These are phyloP conservation scores for Meliscaeva auricollis DNA, from an alignment of 2,888 invertebrate species.

Conservation along the genomic window DNA sequence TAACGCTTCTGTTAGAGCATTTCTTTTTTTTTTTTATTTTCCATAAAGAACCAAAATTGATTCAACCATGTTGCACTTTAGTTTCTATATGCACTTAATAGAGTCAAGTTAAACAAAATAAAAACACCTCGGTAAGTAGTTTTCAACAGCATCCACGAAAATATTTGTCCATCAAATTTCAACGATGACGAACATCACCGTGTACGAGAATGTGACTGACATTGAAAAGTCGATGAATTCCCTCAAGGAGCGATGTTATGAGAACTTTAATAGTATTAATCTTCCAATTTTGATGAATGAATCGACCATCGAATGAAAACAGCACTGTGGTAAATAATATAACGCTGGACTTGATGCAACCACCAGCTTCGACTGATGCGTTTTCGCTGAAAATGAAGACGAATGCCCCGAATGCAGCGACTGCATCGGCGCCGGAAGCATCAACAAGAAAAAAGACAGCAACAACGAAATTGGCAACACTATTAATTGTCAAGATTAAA, in stretches of 20 bases:
- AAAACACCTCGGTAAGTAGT: no score
- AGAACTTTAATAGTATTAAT: slow-evolving; percentile 80
- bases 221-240: slow-evolving; percentile 51
- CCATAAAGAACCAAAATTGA: no score
- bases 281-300: slow-evolving; percentile 77
- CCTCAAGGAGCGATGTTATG: slow-evolving; percentile 80
- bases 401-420: neutral
- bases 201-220: slow-evolving; percentile 81
- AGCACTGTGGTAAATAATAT: slow-evolving; percentile 82
- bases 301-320: slow-evolving; percentile 53
- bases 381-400: slow-evolving; percentile 68
- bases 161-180: slow-evolving; percentile 31
- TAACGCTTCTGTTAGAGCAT: no score
- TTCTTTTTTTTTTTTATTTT: no score
- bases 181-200: slow-evolving; percentile 78
- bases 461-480: slow-evolving; percentile 35
- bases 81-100: no score
- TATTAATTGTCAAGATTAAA: slow-evolving; percentile 31
- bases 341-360: slow-evolving; percentile 83
- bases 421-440: no score
- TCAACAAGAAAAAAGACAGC: slow-evolving; percentile 43
- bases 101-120: no score
- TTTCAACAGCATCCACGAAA: slow-evolving; percentile 60
- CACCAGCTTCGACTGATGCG: slow-evolving; percentile 79
- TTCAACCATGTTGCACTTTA: no score